These are phyloP conservation scores for Athalia cordata DNA, from an alignment of 2,888 invertebrate genomes.

Conservation along the genomic window DNA sequence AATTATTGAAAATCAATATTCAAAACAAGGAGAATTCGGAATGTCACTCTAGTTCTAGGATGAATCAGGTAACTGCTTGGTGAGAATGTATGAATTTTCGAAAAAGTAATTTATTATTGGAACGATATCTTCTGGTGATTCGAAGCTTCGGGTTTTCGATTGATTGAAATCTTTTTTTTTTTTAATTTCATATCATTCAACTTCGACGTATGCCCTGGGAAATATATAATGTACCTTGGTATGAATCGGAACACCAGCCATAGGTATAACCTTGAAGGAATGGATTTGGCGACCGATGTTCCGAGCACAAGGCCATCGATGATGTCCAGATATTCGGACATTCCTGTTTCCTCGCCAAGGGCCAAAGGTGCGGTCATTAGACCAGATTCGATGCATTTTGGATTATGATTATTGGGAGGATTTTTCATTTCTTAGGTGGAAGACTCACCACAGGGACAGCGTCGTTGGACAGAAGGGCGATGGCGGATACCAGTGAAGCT, in stretches of 20 bases:
- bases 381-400: neutral
- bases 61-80: too few relatives aligned
- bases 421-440: constrained; percentile 44
- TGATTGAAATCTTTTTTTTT: too few relatives aligned
- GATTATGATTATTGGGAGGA: neutral
- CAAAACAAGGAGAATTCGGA: too few relatives aligned
- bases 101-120: too few relatives aligned
- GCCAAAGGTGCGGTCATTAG: constrained; percentile 25
- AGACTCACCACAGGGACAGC: constrained; percentile 67
- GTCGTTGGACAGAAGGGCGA: constrained; percentile 68
- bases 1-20: too few relatives aligned
- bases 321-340: constrained; percentile 68
- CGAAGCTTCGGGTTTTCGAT: too few relatives aligned
- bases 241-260: neutral
- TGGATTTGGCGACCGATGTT: constrained; percentile 27
- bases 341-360: constrained; percentile 57
- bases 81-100: too few relatives aligned
- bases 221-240: neutral
- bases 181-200: neutral
- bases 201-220: neutral
- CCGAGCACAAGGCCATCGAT: constrained; percentile 69
- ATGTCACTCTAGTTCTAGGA: too few relatives aligned
- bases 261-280: constrained; percentile 42
- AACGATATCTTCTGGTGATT: too few relatives aligned
- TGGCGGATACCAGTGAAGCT: constrained; percentile 65